These are phyloP conservation scores for Synodontis membranacea DNA, from an alignment of 2,113 vertebrate species.

Conservation along the genomic window DNA sequence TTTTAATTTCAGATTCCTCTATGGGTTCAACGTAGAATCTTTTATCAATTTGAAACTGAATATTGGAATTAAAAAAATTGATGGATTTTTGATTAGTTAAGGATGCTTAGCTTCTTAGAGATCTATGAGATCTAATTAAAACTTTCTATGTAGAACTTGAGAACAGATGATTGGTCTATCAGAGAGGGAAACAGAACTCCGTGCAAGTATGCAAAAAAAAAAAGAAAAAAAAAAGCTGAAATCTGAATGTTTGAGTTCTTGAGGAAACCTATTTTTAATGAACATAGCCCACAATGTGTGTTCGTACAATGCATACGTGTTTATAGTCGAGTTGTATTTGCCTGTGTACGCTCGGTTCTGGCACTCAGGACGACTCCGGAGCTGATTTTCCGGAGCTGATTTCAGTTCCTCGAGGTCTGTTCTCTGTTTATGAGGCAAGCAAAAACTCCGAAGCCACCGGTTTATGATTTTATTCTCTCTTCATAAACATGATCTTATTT, in stretches of 20 bases:
- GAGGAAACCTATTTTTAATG: neutral
- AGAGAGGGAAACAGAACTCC: neutral
- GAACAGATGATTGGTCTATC: neutral
- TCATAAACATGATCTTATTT: conserved; percentile 28
- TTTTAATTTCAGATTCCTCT: neutral
- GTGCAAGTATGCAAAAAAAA: neutral
- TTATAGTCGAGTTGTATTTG: neutral
- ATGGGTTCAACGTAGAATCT: neutral
- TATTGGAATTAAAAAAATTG: neutral
- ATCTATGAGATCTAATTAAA: neutral
- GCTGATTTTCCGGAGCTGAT: neutral
- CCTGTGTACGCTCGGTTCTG: neutral
- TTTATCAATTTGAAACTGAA: neutral
- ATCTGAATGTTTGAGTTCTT: neutral
- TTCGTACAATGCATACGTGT: neutral
- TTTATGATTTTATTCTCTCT: conserved; percentile 10
- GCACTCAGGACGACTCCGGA: neutral
- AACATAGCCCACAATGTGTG: neutral
- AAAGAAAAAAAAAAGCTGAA: neutral
- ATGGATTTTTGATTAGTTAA: neutral
- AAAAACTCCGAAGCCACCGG: conserved; percentile 16
- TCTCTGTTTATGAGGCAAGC: conserved; percentile 9
- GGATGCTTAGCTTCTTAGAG: neutral
- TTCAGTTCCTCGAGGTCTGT: neutral
- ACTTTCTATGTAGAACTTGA: neutral